Evolutionary conservation across 2,888 invertebrate genomes (phyloP), one percentile per base, ranked within the genome.

Genomic region (Synanthedon vespiformis): DNA sequence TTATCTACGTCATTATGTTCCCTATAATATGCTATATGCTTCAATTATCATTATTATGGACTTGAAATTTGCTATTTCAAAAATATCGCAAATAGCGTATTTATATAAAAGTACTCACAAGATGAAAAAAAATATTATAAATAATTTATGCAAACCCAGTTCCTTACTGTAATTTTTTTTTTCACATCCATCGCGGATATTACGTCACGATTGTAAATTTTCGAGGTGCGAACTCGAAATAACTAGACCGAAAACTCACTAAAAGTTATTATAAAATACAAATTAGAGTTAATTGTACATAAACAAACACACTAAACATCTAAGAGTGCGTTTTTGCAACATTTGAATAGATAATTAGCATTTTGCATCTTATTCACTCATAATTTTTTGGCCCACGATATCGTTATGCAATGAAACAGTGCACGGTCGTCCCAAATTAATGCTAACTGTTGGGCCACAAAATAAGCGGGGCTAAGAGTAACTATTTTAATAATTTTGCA

Each of bases 391-490:
- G 18, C 48, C 49, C 48, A 53, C 53, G 51, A 51, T 53, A 40
- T 50, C 3, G 18, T 53, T 51, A 53, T 49, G 53, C 53, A 53
- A 53, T 49, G 53, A 51, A 53, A 53, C 40, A 12, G 48, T 48
- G 18, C 48, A 18, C 40, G 51, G 41, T 14, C 53, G 50, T 51
- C 53, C 53, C 40, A 53, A 53, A 51, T 53, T 53, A 53, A 51
- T 53, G 34, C 40, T 16, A 18, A 16, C 16, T 18, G 16, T 48
- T 48, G 48, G 22, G 48, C 48, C 48, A 22, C 11, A 22, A 18
- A 16, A 16, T 16, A 11, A 48, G 48, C 16, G 48, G 44, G 1
- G 8, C 27, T 8, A 34, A 34, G 27, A 34, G 2, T 34, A 22
- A 22, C 22, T 18, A 18, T 18, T 18, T 18, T 18, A 18, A 18